Evolutionary conservation across 2,888 invertebrate genomes (phyloP).

Genomic region (Hyles lineata): DNA sequence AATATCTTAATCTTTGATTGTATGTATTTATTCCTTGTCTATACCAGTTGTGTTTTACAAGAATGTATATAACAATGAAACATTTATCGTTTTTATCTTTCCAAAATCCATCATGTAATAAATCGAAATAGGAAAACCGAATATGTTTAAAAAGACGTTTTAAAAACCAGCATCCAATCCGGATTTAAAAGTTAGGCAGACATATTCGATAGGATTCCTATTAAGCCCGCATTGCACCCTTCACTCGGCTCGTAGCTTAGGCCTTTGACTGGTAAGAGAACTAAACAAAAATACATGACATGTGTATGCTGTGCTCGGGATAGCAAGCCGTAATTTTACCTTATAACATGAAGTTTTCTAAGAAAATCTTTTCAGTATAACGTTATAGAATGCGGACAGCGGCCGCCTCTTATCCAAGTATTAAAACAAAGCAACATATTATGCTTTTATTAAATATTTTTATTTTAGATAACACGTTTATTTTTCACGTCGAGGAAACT

Average conservation of each 20-base stretch:
- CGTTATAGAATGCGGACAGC: not conserved
- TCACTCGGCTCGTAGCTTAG: slow-evolving; percentile 13
- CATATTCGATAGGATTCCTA: slow-evolving; percentile 25
- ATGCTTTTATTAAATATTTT: not conserved
- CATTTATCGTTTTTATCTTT: no score
- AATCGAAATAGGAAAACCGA: not conserved
- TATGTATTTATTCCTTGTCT: no score
- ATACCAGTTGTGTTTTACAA: no score
- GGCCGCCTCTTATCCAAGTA: not conserved
- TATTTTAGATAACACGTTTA: not conserved
- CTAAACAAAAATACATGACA: not conserved
- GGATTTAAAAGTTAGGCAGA: slow-evolving; percentile 8
- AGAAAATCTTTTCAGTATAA: not conserved
- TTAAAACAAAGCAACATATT: slow-evolving; percentile 11
- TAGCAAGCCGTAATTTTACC: not conserved
- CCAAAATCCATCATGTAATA: no score
- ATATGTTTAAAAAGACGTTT: not conserved
- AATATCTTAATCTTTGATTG: no score
- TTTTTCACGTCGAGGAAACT: not conserved
- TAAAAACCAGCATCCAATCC: not conserved
- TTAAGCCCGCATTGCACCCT: slow-evolving; percentile 27
- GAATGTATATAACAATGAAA: no score
- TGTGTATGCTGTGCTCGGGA: not conserved
- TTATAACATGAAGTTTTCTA: not conserved
- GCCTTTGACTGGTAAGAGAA: not conserved